Base-by-base conservation (phyloP, 2,888 invertebrate genomes). In the Nomada fabriciana region DNA sequence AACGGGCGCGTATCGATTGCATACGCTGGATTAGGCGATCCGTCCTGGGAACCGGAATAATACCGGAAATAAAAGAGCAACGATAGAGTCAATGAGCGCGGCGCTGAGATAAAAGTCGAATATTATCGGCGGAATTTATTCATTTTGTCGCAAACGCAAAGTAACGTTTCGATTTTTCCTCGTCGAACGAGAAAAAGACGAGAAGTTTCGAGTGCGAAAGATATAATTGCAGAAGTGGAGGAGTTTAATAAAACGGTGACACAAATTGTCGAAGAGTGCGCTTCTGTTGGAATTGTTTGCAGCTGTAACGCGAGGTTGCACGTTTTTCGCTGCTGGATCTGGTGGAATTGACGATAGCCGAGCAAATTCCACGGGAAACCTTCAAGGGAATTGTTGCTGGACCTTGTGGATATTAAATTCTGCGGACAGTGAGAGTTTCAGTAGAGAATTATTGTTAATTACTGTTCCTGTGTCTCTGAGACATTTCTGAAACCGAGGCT, bases 21-120 rank as follows among this genome's bases (percentile, higher is more conserved):
- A 77, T 75, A 61, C 72, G 76, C 80, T 75, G 87, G 87, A 87
- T 87, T 82, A 84, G 87, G 65, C 70, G 61, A 71, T 76, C 80
- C 83, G 74, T 74, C 71, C 76, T 71, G 79, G 59, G 10, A 18
- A 4, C 13, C 2, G 64, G 67, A 11, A 20, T 1, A 11, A 20
- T 1, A 73, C 65, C 77, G 61, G 74, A 36, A 18, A 18, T 23
- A 29, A 64, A 55, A 50, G 25, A 2, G 29, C 15, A 15, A 67
- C 69, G 72, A 57, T 50, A 59, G 65, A 79, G 84, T 82, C 76
- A 69, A 85, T 69, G 78, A 84, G 73, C 71, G 76, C 73, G 20
- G 55, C 68, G 47, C 23, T 5, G 65, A 3, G 61, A 83, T 73
- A 47, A 36, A 80, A 80, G 79, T 81, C 81, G 77, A 85, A 87